Percentiles rank a stretch among this genome's conserved stretches.
Evolutionary conservation across 2,888 invertebrate species (phyloP).

Genomic region (Lagria hirta): DNA sequence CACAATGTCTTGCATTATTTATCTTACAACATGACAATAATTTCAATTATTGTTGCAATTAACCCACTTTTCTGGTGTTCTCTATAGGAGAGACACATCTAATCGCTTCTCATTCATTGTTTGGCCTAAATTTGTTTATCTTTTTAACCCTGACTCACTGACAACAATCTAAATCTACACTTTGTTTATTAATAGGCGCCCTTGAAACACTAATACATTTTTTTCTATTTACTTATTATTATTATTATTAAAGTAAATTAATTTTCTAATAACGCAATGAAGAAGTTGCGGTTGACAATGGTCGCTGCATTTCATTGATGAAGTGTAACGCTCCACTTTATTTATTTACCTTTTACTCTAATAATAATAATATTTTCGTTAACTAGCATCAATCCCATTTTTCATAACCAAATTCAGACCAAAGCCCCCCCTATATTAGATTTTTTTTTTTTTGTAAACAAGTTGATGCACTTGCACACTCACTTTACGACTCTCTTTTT

Average conservation of each 20-base stretch:
- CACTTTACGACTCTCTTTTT: no score
- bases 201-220: slow-evolving; percentile 17
- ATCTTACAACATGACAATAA: slow-evolving; percentile 10
- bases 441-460: no score
- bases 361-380: slow-evolving; percentile 1
- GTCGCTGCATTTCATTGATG: no score
- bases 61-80: slow-evolving; percentile 17
- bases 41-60: slow-evolving; percentile 18
- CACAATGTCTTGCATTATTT: slow-evolving; percentile 9
- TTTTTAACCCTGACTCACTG: slow-evolving; percentile 28
- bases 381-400: no score
- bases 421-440: no score
- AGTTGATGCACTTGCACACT: no score
- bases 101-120: slow-evolving; percentile 16
- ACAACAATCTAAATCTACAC: slow-evolving; percentile 22
- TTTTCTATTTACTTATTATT: no score
- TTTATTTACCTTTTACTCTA: no score
- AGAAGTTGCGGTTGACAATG: no score
- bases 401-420: no score
- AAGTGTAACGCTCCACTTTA: slow-evolving; percentile 13
- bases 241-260: no score
- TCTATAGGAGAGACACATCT: slow-evolving; percentile 14
- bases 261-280: no score
- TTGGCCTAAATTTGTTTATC: slow-evolving; percentile 28
- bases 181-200: slow-evolving; percentile 2